Conservation (phyloP, 2,113 vertebrate species). For the Ciconia maguari region DNA sequence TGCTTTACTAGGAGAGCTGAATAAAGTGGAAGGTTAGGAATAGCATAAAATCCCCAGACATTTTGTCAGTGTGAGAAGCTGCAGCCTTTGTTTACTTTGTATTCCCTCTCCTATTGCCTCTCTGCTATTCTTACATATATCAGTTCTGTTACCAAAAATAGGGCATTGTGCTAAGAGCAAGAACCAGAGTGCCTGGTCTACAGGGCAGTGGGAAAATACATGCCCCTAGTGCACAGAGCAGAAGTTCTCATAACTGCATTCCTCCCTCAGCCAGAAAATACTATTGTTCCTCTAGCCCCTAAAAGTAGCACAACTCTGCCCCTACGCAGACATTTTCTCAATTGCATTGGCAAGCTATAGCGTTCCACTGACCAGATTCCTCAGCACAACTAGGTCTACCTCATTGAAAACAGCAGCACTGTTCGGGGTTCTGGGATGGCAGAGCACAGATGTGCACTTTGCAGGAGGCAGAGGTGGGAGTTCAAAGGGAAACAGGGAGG, state of each 20-base stretch:
- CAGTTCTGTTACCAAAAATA: background rate
- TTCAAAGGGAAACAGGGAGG: background rate
- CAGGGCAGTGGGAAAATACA: background rate
- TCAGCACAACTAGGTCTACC: background rate
- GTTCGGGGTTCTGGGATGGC: background rate
- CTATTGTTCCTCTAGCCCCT: background rate
- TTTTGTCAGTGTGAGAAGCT: background rate
- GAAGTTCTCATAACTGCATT: background rate
- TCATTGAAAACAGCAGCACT: background rate
- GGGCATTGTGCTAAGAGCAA: background rate
- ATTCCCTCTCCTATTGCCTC: background rate
- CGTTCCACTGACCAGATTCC: background rate
- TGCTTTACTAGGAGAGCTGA: background rate
- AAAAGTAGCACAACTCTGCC: background rate
- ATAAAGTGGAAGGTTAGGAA: background rate
- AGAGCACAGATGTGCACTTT: background rate
- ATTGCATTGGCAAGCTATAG: background rate
- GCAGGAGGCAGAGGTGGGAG: background rate
- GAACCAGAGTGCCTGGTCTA: background rate
- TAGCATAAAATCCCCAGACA: background rate
- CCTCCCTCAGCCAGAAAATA: background rate
- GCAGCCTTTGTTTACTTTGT: background rate
- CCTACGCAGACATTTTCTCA: background rate
- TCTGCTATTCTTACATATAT: background rate
- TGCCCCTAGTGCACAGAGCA: background rate